Conservation (phyloP, 2,797 vertebrate species). For the Manis pentadactyla region DNA sequence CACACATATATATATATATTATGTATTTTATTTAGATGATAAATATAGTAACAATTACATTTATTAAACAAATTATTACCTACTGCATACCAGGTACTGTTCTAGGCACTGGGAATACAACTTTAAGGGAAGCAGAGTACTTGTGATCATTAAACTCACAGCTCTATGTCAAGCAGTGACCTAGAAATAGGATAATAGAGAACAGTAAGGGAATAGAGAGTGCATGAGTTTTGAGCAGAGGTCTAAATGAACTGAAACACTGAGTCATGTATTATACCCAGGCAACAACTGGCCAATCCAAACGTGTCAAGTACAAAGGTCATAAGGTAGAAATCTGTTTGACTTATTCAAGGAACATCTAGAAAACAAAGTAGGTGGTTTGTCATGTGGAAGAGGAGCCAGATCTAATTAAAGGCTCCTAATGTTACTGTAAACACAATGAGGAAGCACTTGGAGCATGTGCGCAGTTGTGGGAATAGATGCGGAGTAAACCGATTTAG, state of each 20-base stretch:
- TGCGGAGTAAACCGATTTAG: neutral
- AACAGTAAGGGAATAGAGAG: neutral
- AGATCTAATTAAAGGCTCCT: neutral
- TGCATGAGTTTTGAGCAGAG: neutral
- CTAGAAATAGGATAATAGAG: neutral
- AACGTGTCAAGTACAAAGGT: neutral
- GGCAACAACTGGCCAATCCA: neutral
- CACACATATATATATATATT: neutral
- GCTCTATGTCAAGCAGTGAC: neutral
- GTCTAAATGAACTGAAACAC: neutral
- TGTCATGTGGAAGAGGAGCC: neutral
- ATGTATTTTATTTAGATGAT: neutral
- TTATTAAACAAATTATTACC: neutral
- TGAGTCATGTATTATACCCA: neutral
- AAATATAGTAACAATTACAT: neutral
- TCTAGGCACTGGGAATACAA: neutral
- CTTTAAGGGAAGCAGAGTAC: neutral
- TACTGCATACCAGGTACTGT: neutral
- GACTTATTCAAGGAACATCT: neutral
- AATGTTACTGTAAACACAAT: neutral
- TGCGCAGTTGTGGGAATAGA: neutral
- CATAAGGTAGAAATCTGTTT: neutral
- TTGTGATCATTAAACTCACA: neutral
- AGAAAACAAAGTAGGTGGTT: neutral
- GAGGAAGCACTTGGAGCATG: neutral